Evolutionary conservation across 1,140 invertebrate genomes (phyloP), one percentile per base, ranked within the genome.

Genomic region (Maconellicoccus hirsutus): DNA sequence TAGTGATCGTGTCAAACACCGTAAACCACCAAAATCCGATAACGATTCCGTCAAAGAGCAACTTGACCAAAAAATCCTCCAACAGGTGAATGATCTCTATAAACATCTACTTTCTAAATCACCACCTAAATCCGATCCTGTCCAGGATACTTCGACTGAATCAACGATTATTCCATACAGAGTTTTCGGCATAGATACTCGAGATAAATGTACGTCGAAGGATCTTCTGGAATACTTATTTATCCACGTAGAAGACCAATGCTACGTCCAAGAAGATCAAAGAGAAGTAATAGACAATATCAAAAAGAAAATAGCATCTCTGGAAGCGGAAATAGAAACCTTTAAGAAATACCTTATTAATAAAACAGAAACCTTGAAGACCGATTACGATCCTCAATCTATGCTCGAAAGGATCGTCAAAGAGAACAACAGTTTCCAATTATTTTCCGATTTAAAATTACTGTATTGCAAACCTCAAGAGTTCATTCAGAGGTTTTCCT

Each of bases 401-500:
- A 77, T 87, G 77, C 77, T 87, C 22, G 82, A 85, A 75, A 82
- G 82, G 73, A 84, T 87, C 73, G 79, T 84, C 12, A 82, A 78
- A 73, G 81, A 82, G 69, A 84, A 84, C 74, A 77, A 80, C 69
- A 84, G 86, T 77, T 81, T 84, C 75, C 26, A 74, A 21, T 79
- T 81, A 22, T 81, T 79, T 74, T 78, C 78, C 73, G 75, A 77
- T 63, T 86, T 85, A 77, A 79, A 85, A n/a, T 75, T 85, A 6
- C 75, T 90, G 26, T 81, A 84, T 26, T 89, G 88, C 75, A 83
- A 85, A 66, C 84, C 87, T 23, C 86, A 86, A 71, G 83, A 87
- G 59, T 90, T 89, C 77, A 78, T 88, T 61, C 84, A 86, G 79
- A 82, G 87, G 73, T 83, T 89, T 79, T 88, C 87, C n/a, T 79